phyloP scores from a whole-genome alignment of 2,113 vertebrate genomes.

The Nothoprocta pentlandii region DNA sequence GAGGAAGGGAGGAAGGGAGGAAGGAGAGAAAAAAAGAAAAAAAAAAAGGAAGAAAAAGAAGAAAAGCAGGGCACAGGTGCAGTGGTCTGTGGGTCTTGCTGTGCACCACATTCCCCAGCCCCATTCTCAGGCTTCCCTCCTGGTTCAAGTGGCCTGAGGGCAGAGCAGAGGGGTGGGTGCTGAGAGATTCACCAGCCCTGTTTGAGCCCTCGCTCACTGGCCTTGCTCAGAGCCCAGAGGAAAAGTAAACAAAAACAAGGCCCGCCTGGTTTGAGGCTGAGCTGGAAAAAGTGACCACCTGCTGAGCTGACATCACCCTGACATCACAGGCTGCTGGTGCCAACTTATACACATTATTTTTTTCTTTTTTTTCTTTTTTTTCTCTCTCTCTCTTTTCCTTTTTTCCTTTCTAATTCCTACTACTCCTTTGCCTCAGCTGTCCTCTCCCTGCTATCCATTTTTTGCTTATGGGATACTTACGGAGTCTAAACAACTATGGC shows the following conservation, averaged over 20 bases:
- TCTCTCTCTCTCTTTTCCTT: background rate
- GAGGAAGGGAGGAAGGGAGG: too few species aligned
- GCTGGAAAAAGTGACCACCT: constrained; percentile 56
- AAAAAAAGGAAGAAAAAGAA: too few species aligned
- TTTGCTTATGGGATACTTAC: background rate
- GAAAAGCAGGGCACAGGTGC: background rate
- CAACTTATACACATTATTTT: background rate
- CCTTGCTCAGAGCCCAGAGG: constrained; percentile 5
- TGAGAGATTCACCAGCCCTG: background rate
- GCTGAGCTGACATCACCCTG: constrained; percentile 42
- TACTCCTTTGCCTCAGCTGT: background rate
- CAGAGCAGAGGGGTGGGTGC: background rate
- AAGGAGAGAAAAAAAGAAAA: too few species aligned
- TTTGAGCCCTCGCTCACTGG: background rate
- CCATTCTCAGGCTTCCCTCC: background rate
- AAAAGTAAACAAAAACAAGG: constrained; percentile 59
- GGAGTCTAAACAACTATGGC: accelerated
- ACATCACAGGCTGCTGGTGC: constrained; percentile 46
- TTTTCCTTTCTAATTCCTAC: background rate
- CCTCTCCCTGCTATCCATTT: background rate
- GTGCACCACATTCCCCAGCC: background rate
- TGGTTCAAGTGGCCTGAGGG: background rate
- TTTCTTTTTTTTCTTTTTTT: background rate
- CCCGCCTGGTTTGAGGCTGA: background rate
- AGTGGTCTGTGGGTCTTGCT: background rate